Base-by-base conservation (phyloP, 53 echinoderm and acorn worm species). In the Patiria pectinifera region DNA sequence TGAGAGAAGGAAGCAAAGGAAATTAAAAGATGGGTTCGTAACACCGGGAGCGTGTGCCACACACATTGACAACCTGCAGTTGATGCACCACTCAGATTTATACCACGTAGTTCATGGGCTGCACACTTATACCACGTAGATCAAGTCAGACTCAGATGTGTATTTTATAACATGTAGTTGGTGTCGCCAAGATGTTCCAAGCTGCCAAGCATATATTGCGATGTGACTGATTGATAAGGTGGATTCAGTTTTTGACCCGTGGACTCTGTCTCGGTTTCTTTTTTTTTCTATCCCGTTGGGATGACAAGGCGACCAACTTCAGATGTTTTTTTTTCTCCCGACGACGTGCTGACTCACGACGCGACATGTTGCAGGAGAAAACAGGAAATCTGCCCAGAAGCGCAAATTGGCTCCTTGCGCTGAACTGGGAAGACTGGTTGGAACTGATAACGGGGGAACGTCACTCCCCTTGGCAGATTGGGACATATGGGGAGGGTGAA, bases 371-470 rank as follows among this genome's bases (percentile, higher is more conserved):
- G 78, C 61, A 23, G 86, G 62, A 74, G 88, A 60, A 88, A 88
- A 88, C 88, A 88, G 88, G 88, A 88, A 88, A 88, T 88, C 58
- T 59, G 88, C 88, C 35, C 59, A 45, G 88, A 88, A 62, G 59
- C 46, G 16, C 61, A 88, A 88, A 88, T 88, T 88, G 88, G 45
- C 88, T 76, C 88, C 78, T 48, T 88, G 76, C 61, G 78, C 45
- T 19, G 61, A 44, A 43, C 78, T 76, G 7, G 45, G 78, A 45
- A 82, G 77, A 11, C 21, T 88, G 88, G 88, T 76, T 78, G 88
- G 60, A 7, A 44, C 61, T 77, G 88, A 88, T 76, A 88, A 88
- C 77, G 9, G 3, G 59, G 11, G 23, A 62, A 49, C 76, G 53
- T 43, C 61, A 7, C 24, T 78, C 14, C 47, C 48, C 61, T 78